Percentiles rank a stretch among this genome's conserved stretches.
These are phyloP conservation scores for Alosa alosa DNA, from an alignment of 2,113 vertebrate genomes.

Conservation along the genomic window DNA sequence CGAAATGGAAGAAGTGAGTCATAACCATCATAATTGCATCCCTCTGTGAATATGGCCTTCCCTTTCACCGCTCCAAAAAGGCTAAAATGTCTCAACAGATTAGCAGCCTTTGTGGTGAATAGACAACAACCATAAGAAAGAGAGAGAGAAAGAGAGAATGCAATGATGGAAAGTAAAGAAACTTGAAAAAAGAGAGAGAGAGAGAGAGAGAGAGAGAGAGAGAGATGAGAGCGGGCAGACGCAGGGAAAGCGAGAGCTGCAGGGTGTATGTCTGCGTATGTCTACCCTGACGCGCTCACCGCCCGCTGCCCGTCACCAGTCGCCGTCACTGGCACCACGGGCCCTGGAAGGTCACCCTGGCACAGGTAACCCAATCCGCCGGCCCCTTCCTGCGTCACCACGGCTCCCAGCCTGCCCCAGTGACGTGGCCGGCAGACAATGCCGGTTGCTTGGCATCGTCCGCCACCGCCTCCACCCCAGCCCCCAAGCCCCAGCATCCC, in stretches of 20 bases:
- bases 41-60: not conserved
- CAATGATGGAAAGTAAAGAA: too few species aligned
- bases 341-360: not conserved
- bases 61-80: not conserved
- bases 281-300: not conserved
- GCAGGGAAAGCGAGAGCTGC: not conserved
- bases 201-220: too few species aligned
- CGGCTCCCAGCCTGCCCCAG: not conserved
- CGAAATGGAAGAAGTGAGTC: not conserved
- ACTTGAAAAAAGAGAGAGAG: too few species aligned
- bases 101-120: not conserved
- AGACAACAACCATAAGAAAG: not conserved
- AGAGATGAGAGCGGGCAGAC: too few species aligned
- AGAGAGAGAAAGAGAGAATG: not conserved
- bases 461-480: not conserved
- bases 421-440: not conserved
- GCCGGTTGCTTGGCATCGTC: not conserved
- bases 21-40: not conserved
- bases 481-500: not conserved
- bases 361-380: conserved; percentile 10
- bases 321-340: not conserved
- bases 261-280: not conserved
- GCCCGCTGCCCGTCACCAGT: not conserved
- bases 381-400: not conserved
- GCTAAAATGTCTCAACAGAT: not conserved